Conservation (phyloP, 2,113 vertebrate genomes). For the Strigops habroptila region DNA sequence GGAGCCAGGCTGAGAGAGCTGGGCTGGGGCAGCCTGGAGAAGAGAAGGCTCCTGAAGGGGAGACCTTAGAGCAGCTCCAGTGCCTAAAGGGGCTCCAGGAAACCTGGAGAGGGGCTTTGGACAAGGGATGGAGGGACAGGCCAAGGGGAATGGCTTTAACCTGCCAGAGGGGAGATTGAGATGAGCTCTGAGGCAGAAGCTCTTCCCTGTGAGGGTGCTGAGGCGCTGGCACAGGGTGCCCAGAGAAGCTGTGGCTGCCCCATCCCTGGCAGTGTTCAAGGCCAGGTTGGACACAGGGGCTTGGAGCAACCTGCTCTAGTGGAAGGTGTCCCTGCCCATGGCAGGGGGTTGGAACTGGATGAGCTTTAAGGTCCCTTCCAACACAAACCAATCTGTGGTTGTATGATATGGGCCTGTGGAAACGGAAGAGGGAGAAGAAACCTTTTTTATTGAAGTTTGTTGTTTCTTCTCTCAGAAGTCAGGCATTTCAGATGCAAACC, state of each 20-base stretch:
- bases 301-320: not conserved
- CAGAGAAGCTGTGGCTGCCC: too few species aligned
- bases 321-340: fast-evolving
- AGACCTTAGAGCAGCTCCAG: too few species aligned
- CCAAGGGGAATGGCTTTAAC: too few species aligned
- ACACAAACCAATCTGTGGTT: not conserved
- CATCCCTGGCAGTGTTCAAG: too few species aligned
- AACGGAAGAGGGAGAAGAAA: not conserved
- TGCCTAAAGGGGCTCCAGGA: too few species aligned
- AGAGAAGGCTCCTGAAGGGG: not conserved
- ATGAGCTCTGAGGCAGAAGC: too few species aligned
- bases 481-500: not conserved
- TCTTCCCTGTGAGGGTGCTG: too few species aligned
- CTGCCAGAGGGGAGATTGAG: too few species aligned
- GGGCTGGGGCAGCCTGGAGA: not conserved
- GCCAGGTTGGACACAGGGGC: too few species aligned
- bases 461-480: not conserved
- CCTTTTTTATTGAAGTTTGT: not conserved
- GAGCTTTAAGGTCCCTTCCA: not conserved
- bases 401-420: not conserved
- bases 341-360: not conserved
- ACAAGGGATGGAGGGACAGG: too few species aligned
- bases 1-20: not conserved
- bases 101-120: too few species aligned
- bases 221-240: too few species aligned